Conservation (phyloP, 2,888 invertebrate species). For the Chymomyza procnemis region DNA sequence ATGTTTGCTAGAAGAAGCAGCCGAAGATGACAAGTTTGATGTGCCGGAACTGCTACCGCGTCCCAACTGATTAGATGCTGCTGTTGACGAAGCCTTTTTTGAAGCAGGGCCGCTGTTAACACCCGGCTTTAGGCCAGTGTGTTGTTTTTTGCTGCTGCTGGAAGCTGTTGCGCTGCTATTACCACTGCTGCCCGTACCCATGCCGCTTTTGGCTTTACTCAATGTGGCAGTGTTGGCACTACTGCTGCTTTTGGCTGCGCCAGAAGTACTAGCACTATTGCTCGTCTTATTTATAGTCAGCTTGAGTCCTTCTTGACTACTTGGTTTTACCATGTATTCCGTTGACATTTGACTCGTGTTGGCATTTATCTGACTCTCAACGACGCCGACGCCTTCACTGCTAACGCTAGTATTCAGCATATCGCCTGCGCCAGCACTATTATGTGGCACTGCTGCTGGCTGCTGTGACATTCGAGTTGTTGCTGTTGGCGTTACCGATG, state of each 20-base stretch:
- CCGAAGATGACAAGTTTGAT: conserved; percentile 18
- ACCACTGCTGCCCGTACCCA: conserved; percentile 6
- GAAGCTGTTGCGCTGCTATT: conserved; percentile 73
- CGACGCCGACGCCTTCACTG: conserved; percentile 36
- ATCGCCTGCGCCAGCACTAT: conserved; percentile 33
- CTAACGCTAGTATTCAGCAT: conserved; percentile 27
- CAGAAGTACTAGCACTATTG: conserved; percentile 20
- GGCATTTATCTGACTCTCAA: conserved; percentile 22
- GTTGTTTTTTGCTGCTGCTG: conserved; percentile 81
- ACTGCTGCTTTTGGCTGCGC: conserved; percentile 8
- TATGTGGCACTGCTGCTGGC: conserved; percentile 40
- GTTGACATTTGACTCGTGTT: conserved; percentile 78
- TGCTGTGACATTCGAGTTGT: conserved; percentile 11
- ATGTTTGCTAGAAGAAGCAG: conserved; percentile 55
- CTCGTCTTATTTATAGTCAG: conserved; percentile 93
- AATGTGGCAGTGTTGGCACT: conserved; percentile 12
- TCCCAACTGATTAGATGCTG: conserved; percentile 79
- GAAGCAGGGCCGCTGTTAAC: conserved; percentile 92
- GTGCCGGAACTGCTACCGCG: conserved; percentile 89
- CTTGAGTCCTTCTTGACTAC: conserved; percentile 91
- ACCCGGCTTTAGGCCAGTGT: conserved; percentile 90
- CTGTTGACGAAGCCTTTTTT: conserved; percentile 79
- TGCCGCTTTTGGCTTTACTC: conserved; percentile 25
- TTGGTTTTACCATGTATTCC: conserved; percentile 93
- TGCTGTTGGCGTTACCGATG: conserved; percentile 19